A percentile compares a stretch with the other conserved stretches of the same genome.
Evolutionary conservation across 2,888 invertebrate species (phyloP).

Genomic region (Pristionchus arcanus): DNA sequence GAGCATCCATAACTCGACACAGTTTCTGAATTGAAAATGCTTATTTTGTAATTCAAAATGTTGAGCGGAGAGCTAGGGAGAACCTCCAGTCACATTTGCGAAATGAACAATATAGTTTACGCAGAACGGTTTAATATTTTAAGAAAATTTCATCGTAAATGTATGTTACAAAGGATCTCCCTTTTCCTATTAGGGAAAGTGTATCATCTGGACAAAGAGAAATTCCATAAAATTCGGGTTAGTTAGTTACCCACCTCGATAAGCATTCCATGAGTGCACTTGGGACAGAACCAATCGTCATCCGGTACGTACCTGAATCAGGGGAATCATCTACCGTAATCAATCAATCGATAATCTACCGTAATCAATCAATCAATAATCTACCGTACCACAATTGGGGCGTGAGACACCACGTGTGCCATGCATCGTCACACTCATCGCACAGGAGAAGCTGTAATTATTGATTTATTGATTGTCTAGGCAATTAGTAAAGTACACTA

Average conservation of each 20-base stretch:
- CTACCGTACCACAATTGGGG: conserved; percentile 87
- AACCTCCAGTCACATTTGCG: too few species aligned
- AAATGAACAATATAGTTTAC: too few species aligned
- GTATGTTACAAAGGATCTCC: too few species aligned
- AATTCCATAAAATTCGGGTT: neutral
- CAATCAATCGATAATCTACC: neutral
- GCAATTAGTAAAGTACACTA: neutral
- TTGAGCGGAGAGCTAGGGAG: too few species aligned
- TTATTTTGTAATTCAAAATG: too few species aligned
- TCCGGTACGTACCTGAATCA: conserved; percentile 87
- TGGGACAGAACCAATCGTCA: conserved; percentile 98
- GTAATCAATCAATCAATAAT: conserved; percentile 70
- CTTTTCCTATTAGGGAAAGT: too few species aligned
- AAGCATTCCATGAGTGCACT: conserved; percentile 91
- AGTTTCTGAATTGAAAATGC: conserved; percentile 45
- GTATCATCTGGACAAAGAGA: too few species aligned
- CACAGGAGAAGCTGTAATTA: conserved; percentile 89
- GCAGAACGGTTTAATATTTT: too few species aligned
- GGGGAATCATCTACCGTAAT: conserved; percentile 13
- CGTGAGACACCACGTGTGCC: conserved; percentile 95
- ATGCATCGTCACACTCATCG: conserved; percentile 94
- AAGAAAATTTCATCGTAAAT: neutral
- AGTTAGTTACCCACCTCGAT: conserved; percentile 84
- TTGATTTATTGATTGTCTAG: neutral
- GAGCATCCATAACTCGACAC: conserved; percentile 76